Evolutionary conservation across 2,888 invertebrate genomes (phyloP), one percentile per base, ranked within the genome.

Genomic region (Hipparchia semele): DNA sequence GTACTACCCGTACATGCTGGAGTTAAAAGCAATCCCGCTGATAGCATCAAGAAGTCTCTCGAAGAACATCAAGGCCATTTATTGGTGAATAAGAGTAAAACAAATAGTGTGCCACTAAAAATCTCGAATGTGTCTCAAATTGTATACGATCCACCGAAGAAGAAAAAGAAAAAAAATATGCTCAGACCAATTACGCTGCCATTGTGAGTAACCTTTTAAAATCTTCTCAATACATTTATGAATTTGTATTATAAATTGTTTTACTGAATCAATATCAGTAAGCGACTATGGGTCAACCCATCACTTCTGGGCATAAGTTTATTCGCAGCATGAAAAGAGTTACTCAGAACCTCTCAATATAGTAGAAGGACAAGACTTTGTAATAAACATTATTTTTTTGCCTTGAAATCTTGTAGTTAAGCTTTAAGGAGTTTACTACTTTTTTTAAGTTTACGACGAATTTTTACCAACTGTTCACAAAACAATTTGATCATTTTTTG

Each of bases 61-160:
- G 87, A 88, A 75, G 86, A 87, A 76, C 86, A 87, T 62, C 88
- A 91, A 73, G 82, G 82, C 39, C 75, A 89, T 4, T 79, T 83
- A 39, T 82, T 83, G 56, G 78, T 80, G 49, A 85, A 81, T 59
- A 87, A 84, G 75, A 86, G 84, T 75, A 89, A 87, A 78, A 81
- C 83, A n/a, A 86, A 84, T 77, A 81, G 79, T 59, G 79, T 80
- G 70, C 84, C 87, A 2, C 83, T 86, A 10, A 86, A 85, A 78
- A 90, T 90, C 2, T 87, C 84, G 1, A 86, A 89, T 77, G 83
- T 87, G 53, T 85, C 86, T 1, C 82, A 84, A 76, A 82, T 83
- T 1, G 86, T 86, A 76, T 78, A 85, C 39, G 83, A 83, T 67
- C 86, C 79, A 6, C 70, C 82, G 0, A 77, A 80, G 59, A 70